These are phyloP conservation scores for Synaphobranchus kaupii DNA, from an alignment of 2,797 vertebrate genomes.

Conservation along the genomic window DNA sequence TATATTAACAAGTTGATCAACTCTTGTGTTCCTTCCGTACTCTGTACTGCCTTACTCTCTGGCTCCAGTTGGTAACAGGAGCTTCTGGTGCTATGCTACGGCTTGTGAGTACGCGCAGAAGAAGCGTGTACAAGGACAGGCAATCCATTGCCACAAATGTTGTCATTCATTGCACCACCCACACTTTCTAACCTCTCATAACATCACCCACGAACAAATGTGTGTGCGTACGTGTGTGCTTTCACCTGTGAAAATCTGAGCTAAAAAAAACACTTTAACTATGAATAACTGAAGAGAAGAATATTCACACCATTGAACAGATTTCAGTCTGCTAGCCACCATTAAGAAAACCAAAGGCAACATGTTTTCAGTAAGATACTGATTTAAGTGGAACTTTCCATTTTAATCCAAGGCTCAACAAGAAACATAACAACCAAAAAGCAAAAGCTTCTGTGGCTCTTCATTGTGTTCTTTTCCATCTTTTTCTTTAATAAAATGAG, in stretches of 20 bases:
- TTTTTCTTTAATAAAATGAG: conserved; percentile 10
- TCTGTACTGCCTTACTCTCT: neutral
- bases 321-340: neutral
- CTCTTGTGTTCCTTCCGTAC: neutral
- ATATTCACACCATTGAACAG: neutral
- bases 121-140: neutral
- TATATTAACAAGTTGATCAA: neutral
- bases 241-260: neutral
- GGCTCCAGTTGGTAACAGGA: too few relatives aligned
- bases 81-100: too few relatives aligned
- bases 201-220: too few relatives aligned
- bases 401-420: neutral
- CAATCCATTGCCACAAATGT: neutral
- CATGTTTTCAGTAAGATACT: neutral
- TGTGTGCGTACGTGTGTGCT: neutral
- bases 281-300: neutral
- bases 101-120: neutral
- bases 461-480: neutral
- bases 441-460: neutral
- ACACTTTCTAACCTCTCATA: neutral
- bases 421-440: neutral
- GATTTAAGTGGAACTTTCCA: neutral
- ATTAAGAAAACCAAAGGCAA: neutral
- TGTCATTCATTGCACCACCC: neutral
- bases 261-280: neutral